Evolutionary conservation across 1,140 invertebrate species (phyloP), one percentile per base, ranked within the genome.

Genomic region (Zaprionus vittiger): DNA sequence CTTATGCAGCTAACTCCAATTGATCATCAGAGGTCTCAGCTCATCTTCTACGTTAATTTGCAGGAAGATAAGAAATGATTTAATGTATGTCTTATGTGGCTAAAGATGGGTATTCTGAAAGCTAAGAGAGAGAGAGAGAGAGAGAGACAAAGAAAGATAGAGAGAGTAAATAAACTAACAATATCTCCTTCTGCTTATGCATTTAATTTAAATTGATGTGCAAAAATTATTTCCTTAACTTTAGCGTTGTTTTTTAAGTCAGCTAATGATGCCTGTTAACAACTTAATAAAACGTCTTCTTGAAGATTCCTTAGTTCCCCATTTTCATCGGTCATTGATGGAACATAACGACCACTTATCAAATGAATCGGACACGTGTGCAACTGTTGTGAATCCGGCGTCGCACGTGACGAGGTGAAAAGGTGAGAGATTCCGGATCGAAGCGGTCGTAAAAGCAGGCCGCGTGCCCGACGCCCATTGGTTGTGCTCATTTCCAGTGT

Each of bases 401-500:
- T 17, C 61, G 52, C 61, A 72, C 73, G 73, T 76, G 61, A 65
- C 68, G 7, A 24, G 38, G 28, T 69, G 34, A 57, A 57, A 63
- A 62, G 38, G 11, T 56, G 56, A 38, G 17, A 26, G 38, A 67
- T 68, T 47, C 65, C 49, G 60, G 41, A 41, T 59, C 38, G 52
- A 63, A 62, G 22, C 41, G 60, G 41, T 41, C 15, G n/a, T 69
- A 6, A 26, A 24, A 38, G 6, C 49, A 22, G 41, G 38, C 38
- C 20, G 12, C 60, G 61, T 73, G 71, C 44, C 14, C 5, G 5
- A 22, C 26, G 17, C 44, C 34, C 56, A 73, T 73, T 73, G 64
- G 71, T n/a, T 54, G 56, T 67, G 71, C 31, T 26, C 22, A 69
- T 17, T 61, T 62, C 47, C 31, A 34, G 31, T 56, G 15, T 28